Base-by-base conservation (phyloP, 1,140 invertebrate genomes). In the Cardiocondyla obscurior region DNA sequence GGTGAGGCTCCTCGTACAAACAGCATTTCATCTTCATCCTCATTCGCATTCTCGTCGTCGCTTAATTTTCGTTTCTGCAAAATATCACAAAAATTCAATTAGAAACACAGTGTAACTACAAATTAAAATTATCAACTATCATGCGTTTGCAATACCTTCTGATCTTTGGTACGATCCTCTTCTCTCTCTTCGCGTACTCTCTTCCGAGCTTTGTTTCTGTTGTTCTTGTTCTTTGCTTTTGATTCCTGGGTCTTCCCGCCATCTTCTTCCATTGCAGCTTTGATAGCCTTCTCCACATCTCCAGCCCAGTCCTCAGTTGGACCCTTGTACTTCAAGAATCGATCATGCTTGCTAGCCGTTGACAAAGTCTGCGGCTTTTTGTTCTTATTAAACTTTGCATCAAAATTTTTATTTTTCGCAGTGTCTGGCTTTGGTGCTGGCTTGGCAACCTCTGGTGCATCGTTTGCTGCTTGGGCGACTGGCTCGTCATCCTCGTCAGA, bases 11-110 rank as follows among this genome's bases (percentile, higher is more conserved):
- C 97, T 51, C 97, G 94, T 6, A 97, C 95, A 91, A 96, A 97
- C 88, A 97, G 93, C 96, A 97, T 96, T 90, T 97, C 97, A 86
- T 96, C 96, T 88, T 97, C 97, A 90, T 97, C 96, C 64, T 96
- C 95, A 83, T 96, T 96, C 65, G 95, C 94, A 36, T 95, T 95
- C 83, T 94, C 95, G 3, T 92, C 93, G 64, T 90, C 94, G 76
- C 93, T 94, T 16, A 91, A 53, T 72, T 91, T 93, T 81, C 92
- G 87, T 67, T 90, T 94, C 93, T 94, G 46, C 44, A 87, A 88
- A 58, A 16, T 16, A 0, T 64, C 49, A 49, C 49, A 83, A 87
- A 57, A 70, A 81, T 69, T 62, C 8, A 85, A 30, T 86, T 4
- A 46, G n/a, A n/a, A n/a, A n/a, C n/a, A n/a, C n/a, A 64, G 42